Conservation (phyloP, 1,140 invertebrate species). For the Aphaenogaster rudis region DNA sequence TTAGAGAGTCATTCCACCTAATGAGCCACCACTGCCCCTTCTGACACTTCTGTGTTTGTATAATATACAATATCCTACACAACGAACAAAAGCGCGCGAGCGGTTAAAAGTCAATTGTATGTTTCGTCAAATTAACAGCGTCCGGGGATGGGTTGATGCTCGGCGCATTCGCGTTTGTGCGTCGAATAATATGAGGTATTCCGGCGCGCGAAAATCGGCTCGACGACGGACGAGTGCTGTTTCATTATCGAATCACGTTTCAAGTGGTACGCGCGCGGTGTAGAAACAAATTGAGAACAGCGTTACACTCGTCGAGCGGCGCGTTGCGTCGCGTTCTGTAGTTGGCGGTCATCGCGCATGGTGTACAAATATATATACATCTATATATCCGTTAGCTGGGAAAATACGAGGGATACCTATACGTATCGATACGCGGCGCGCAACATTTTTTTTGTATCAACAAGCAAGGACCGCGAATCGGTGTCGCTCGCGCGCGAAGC, state of each 20-base stretch:
- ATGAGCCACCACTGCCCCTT: no score
- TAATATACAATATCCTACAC: not conserved
- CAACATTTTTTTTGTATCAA: conserved; percentile 15
- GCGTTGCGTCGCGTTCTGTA: conserved; percentile 9
- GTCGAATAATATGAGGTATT: conserved; percentile 52
- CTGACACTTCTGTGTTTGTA: no score
- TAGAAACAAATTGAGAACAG: conserved; percentile 56
- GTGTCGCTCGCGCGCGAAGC: not conserved
- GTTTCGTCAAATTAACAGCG: conserved; percentile 47
- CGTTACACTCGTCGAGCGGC: conserved; percentile 29
- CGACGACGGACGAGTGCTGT: conserved; percentile 61
- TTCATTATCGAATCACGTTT: conserved; percentile 75
- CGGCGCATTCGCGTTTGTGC: not conserved
- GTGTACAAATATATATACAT: conserved; percentile 12
- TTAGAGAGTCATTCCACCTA: no score
- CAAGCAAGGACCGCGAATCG: conserved; percentile 12
- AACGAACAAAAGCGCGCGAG: not conserved
- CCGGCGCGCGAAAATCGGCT: conserved; percentile 61
- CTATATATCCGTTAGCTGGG: not conserved
- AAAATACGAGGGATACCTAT: conserved; percentile 19
- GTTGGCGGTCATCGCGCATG: not conserved
- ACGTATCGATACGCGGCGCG: not conserved
- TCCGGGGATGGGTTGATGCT: not conserved
- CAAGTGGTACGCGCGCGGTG: conserved; percentile 54
- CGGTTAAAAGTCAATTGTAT: conserved; percentile 42